Conservation (phyloP, 2,888 invertebrate genomes). For the Ptychoptera albimana region DNA sequence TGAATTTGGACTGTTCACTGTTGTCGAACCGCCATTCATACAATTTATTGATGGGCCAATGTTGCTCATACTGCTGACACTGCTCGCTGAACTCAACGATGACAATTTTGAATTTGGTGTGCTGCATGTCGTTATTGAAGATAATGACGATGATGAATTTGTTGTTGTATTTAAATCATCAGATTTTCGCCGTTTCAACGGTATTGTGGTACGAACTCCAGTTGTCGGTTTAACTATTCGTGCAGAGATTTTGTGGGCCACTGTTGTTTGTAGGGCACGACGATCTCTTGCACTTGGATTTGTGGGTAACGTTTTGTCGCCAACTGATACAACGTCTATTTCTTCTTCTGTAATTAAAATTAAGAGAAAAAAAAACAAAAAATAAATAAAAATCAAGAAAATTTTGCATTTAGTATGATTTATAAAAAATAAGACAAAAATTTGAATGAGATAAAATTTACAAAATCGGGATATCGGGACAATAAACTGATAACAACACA, state of each 20-base stretch:
- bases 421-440: no score
- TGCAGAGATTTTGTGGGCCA: slow-evolving; percentile 38
- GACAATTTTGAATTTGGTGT: background rate
- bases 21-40: slow-evolving; percentile 14
- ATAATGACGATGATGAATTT: slow-evolving; percentile 16
- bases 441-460: no score
- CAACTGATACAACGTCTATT: slow-evolving; percentile 67
- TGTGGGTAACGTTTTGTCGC: slow-evolving; percentile 44
- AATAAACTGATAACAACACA: no score
- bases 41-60: slow-evolving; percentile 4
- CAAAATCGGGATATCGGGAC: no score
- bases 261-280: slow-evolving; percentile 42
- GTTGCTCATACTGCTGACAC: slow-evolving; percentile 13
- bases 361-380: no score
- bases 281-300: slow-evolving; percentile 53
- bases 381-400: background rate
- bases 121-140: slow-evolving; percentile 15
- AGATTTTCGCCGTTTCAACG: slow-evolving; percentile 16
- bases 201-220: slow-evolving; percentile 20
- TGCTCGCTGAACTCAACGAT: slow-evolving; percentile 10
- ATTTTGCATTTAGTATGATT: no score
- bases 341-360: slow-evolving; percentile 51
- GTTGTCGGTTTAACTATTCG: slow-evolving; percentile 21
- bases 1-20: slow-evolving; percentile 27
- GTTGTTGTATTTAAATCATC: slow-evolving; percentile 17